A percentile compares a stretch with the other conserved stretches of the same genome.
These are phyloP conservation scores for Bradypus variegatus DNA, from an alignment of 2,797 vertebrate species.

Conservation along the genomic window DNA sequence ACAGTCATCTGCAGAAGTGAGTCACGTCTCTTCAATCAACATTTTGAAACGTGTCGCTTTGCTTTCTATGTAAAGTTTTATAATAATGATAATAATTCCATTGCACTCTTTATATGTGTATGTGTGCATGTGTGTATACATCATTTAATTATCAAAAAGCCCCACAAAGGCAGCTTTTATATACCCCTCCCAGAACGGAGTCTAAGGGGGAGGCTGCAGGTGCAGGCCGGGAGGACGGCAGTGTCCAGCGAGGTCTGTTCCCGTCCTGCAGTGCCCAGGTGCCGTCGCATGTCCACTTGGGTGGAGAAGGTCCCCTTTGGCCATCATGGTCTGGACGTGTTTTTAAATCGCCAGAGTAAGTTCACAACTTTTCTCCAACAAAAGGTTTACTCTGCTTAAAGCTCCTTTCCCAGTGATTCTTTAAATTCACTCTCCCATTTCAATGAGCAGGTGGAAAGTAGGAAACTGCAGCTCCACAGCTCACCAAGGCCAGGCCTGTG, in stretches of 20 bases:
- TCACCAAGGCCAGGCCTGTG: not conserved
- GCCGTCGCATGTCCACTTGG: not conserved
- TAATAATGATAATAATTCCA: not conserved
- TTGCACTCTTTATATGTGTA: not conserved
- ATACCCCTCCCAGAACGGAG: not conserved
- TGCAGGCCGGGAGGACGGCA: no score
- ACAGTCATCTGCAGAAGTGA: not conserved
- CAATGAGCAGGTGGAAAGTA: not conserved
- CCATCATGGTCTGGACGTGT: not conserved
- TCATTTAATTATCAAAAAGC: not conserved
- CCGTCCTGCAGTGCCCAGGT: not conserved
- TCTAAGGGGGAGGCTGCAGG: not conserved
- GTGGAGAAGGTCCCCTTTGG: not conserved
- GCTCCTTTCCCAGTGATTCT: not conserved
- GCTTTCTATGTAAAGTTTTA: not conserved
- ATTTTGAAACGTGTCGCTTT: not conserved
- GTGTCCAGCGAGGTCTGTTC: not conserved
- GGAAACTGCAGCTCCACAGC: not conserved
- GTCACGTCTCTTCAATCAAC: not conserved
- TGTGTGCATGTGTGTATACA: no score
- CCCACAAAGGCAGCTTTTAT: not conserved
- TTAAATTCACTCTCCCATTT: not conserved
- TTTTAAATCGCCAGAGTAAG: not conserved
- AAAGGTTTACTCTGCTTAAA: not conserved
- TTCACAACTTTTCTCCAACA: not conserved